These are phyloP conservation scores for Leiothrix lutea DNA, from an alignment of 2,113 vertebrate species.

Conservation along the genomic window DNA sequence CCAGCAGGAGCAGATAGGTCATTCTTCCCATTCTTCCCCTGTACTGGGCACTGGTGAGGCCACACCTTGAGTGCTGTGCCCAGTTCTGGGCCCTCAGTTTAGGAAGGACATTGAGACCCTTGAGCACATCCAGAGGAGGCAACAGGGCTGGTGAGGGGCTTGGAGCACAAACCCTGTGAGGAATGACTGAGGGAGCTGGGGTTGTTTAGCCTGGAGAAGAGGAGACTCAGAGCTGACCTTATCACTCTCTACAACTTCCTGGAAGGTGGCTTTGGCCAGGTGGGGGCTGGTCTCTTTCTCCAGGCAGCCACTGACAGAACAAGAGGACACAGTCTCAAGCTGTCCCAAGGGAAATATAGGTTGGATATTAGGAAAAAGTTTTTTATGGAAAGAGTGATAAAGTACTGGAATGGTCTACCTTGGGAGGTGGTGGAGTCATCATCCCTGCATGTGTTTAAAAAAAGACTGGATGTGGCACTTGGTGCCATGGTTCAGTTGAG, in stretches of 20 bases:
- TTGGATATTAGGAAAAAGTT: neutral
- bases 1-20: neutral
- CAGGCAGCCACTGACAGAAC: neutral
- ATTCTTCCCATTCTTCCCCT: neutral
- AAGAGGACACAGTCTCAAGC: neutral
- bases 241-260: neutral
- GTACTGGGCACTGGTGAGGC: neutral
- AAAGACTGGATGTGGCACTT: neutral
- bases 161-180: neutral
- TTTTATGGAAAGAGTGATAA: neutral
- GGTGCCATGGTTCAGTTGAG: neutral
- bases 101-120: too few relatives aligned
- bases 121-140: too few relatives aligned
- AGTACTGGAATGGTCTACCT: neutral
- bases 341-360: neutral
- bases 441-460: neutral
- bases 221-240: neutral
- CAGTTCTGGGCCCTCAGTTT: too few relatives aligned
- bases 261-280: neutral
- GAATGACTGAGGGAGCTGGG: too few relatives aligned
- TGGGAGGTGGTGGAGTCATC: neutral
- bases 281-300: neutral
- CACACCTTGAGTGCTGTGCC: neutral
- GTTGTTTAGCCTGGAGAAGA: neutral
- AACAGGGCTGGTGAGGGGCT: neutral